Percentiles rank a stretch among this genome's conserved stretches.
Evolutionary conservation across 2,888 invertebrate species (phyloP).

Genomic region (Agonopterix arenella): DNA sequence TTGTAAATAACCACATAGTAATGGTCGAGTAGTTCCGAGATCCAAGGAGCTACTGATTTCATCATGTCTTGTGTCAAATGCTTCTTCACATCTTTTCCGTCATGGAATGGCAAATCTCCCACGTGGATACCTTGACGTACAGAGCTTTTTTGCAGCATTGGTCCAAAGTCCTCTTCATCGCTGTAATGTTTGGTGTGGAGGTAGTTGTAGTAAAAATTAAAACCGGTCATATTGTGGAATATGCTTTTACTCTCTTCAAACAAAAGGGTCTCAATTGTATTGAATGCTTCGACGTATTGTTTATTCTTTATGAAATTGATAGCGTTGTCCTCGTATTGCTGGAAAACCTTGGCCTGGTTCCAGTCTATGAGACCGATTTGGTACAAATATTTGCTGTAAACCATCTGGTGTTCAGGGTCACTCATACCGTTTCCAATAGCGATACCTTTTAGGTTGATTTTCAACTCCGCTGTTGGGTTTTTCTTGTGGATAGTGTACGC

Average conservation of each 20-base stretch:
- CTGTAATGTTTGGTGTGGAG: conserved; percentile 78
- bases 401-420: conserved; percentile 86
- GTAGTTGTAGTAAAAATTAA: conserved; percentile 85
- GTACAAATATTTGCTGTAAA: conserved; percentile 88
- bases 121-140: conserved; percentile 89
- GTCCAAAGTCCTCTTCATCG: conserved; percentile 69
- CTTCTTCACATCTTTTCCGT: conserved; percentile 80
- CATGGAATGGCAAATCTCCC: conserved; percentile 85
- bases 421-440: conserved; percentile 89
- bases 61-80: conserved; percentile 86
- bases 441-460: conserved; percentile 83
- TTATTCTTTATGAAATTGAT: conserved; percentile 77
- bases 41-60: conserved; percentile 86
- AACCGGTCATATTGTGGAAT: conserved; percentile 86
- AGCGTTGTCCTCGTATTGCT: conserved; percentile 77
- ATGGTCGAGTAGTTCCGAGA: conserved; percentile 80
- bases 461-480: conserved; percentile 78
- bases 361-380: conserved; percentile 84
- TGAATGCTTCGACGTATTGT: conserved; percentile 82
- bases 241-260: conserved; percentile 75
- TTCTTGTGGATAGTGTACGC: conserved; percentile 83
- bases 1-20: conserved; percentile 89
- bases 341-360: conserved; percentile 78
- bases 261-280: conserved; percentile 82
- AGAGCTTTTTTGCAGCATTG: conserved; percentile 78